Conservation (phyloP, 2,113 vertebrate genomes). For the Ammodramus savannarum region DNA sequence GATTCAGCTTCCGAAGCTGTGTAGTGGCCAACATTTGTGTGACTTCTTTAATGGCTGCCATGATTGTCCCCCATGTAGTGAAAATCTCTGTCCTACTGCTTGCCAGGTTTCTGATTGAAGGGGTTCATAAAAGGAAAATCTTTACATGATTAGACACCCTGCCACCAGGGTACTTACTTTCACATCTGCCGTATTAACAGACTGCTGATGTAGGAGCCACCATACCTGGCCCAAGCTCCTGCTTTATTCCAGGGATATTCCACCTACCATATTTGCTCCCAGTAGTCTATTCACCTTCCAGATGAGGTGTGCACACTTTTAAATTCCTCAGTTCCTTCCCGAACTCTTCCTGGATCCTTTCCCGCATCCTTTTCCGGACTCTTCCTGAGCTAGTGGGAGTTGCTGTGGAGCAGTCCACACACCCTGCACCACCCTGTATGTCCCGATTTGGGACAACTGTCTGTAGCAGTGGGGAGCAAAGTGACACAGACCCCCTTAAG, state of each 20-base stretch:
- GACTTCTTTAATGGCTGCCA: neutral
- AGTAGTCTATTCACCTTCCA: neutral
- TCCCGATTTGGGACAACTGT: neutral
- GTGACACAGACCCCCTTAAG: neutral
- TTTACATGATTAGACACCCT: neutral
- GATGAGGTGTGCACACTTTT: neutral
- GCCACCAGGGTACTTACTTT: neutral
- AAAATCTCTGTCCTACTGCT: neutral
- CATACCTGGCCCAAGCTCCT: neutral
- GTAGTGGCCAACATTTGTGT: rapidly evolving
- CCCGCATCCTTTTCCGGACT: neutral
- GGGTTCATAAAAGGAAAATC: neutral
- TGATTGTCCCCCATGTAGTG: neutral
- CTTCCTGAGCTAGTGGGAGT: neutral
- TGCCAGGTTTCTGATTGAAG: neutral
- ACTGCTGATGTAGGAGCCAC: neutral
- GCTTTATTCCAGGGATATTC: neutral
- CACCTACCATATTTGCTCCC: neutral
- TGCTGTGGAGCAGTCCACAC: neutral
- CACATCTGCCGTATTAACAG: neutral
- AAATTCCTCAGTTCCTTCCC: neutral
- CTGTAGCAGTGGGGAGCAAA: neutral
- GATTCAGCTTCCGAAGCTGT: neutral
- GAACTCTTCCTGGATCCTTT: neutral
- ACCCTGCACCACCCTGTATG: neutral